A percentile compares a stretch with the other conserved stretches of the same genome.
phyloP scores from a whole-genome alignment of 2,888 invertebrate genomes.

The Caenorhabditis sp. region DNA sequence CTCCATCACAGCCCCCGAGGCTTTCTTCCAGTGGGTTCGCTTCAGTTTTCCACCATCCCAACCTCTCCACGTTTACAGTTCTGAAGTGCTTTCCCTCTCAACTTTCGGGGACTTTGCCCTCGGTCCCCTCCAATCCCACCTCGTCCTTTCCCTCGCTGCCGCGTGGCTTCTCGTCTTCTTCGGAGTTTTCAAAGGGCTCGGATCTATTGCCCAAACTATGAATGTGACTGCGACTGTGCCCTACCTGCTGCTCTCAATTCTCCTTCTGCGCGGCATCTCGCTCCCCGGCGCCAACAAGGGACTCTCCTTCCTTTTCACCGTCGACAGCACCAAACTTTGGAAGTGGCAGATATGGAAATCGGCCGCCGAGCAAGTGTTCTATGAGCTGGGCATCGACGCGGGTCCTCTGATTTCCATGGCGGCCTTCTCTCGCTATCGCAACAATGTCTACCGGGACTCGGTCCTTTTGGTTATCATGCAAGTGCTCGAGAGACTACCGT shows the following conservation, averaged over 20 bases:
- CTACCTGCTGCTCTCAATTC: conserved; percentile 75
- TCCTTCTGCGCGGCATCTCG: conserved; percentile 75
- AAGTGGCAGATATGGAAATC: conserved; percentile 80
- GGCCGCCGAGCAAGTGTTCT: conserved; percentile 80
- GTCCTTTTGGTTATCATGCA: conserved; percentile 73
- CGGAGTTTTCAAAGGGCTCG: conserved; percentile 90
- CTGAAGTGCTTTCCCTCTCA: conserved; percentile 82
- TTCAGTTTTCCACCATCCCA: neutral
- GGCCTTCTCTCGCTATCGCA: conserved; percentile 74
- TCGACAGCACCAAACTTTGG: conserved; percentile 64
- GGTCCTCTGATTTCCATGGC: conserved; percentile 78
- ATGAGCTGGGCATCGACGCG: conserved; percentile 80
- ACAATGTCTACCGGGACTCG: conserved; percentile 77
- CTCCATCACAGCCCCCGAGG: conserved; percentile 74
- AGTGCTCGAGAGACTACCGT: conserved; percentile 5
- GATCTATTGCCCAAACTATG: conserved; percentile 76
- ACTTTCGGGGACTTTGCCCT: conserved; percentile 59
- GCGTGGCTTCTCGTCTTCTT: conserved; percentile 96
- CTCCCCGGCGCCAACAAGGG: conserved; percentile 75
- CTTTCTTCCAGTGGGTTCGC: conserved; percentile 75
- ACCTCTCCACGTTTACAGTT: conserved; percentile 48
- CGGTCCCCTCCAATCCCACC: conserved; percentile 86
- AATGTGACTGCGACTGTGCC: conserved; percentile 76
- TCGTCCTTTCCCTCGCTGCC: conserved; percentile 90
- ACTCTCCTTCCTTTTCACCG: conserved; percentile 70